phyloP scores from a whole-genome alignment of 2,888 invertebrate genomes.

The Diachrysia chrysitis region DNA sequence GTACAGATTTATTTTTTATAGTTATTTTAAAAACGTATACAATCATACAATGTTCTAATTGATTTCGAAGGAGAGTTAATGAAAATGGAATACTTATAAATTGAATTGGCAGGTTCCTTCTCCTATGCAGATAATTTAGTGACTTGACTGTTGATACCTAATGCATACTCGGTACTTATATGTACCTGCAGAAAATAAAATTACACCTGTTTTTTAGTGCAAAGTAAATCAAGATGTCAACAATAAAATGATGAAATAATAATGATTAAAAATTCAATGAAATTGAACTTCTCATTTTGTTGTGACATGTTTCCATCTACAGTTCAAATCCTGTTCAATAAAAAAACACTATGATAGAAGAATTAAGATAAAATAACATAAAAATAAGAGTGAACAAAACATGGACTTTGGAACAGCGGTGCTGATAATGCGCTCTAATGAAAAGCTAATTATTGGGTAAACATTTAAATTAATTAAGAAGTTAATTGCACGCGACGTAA shows the following conservation, averaged over 20 bases:
- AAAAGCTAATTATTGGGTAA: conserved; percentile 59
- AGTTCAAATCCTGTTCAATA: conserved; percentile 16
- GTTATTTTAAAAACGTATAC: neutral
- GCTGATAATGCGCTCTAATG: conserved; percentile 66
- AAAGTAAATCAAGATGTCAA: no score
- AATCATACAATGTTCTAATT: neutral
- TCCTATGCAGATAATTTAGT: no score
- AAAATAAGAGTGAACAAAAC: conserved; percentile 62
- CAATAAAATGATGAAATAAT: no score
- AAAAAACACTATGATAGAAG: conserved; percentile 37
- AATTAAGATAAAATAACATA: conserved; percentile 39
- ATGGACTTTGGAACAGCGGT: conserved; percentile 69
- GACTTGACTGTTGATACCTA: no score
- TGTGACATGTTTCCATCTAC: conserved; percentile 2
- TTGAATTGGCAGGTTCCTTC: no score
- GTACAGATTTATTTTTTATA: conserved; percentile 22
- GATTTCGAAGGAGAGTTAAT: no score
- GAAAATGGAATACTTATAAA: no score
- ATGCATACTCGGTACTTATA: no score
- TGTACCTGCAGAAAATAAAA: no score
- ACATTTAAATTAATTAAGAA: conserved; percentile 53
- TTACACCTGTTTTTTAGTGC: no score
- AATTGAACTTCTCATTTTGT: conserved; percentile 2
- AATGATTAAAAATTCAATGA: neutral
- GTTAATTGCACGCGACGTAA: conserved; percentile 50